These are phyloP conservation scores for Silurus glanis DNA, from an alignment of 2,113 vertebrate genomes.

Conservation along the genomic window DNA sequence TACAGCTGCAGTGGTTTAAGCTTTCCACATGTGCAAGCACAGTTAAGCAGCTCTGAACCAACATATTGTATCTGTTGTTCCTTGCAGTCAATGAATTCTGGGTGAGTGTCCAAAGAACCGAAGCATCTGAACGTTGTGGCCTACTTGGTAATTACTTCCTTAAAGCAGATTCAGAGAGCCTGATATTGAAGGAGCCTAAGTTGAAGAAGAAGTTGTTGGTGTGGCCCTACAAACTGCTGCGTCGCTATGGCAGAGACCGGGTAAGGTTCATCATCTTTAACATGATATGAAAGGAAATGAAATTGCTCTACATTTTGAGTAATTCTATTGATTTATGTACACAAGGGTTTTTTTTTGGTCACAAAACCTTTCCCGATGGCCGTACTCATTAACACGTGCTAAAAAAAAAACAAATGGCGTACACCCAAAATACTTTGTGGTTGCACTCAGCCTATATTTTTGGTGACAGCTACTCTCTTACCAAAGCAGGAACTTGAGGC, in stretches of 20 bases:
- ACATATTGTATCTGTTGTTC: conserved; percentile 25
- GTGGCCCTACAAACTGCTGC: conserved; percentile 94
- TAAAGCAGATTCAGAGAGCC: conserved; percentile 77
- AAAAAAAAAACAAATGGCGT: neutral
- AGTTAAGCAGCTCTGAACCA: neutral
- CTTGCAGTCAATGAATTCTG: conserved; percentile 85
- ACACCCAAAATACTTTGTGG: conserved; percentile 13
- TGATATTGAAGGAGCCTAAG: conserved; percentile 81
- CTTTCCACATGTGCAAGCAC: neutral
- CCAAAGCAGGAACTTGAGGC: conserved; percentile 50
- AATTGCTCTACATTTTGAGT: neutral
- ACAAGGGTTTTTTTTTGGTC: neutral
- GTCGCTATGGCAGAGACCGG: conserved; percentile 92
- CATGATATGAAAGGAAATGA: neutral
- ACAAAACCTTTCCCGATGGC: neutral
- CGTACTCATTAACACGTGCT: neutral
- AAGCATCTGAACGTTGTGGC: conserved; percentile 86
- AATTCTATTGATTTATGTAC: neutral
- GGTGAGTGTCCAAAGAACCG: conserved; percentile 87
- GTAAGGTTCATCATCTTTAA: conserved; percentile 65
- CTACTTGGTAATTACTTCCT: conserved; percentile 83
- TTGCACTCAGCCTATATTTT: conserved; percentile 22
- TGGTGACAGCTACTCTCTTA: conserved; percentile 33
- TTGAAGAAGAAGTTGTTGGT: conserved; percentile 73
- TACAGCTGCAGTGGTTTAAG: neutral